Evolutionary conservation across 1,140 invertebrate species (phyloP), one percentile per base, ranked within the genome.

Genomic region (Caerostris extrusa): DNA sequence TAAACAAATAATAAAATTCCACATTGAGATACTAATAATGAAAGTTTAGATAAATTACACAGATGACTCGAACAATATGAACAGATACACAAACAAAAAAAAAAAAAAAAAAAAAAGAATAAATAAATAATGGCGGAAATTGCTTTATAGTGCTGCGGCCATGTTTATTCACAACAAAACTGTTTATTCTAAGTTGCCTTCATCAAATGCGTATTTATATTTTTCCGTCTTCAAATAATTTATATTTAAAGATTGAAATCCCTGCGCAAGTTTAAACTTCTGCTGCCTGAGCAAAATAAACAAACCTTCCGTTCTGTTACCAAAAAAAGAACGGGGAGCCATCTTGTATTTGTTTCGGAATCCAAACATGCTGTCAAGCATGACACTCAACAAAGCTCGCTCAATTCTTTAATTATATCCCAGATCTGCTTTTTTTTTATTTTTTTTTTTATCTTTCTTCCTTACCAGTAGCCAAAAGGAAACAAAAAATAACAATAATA

Each of bases 351-450:
- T 93, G 81, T 57, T 87, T 56, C 61, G 14, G 5, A 56, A 53
- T 34, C 61, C 58, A 93, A 93, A 93, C 91, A 87, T 55, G 83
- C 91, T 93, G 91, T 93, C 91, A 93, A 56, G 61, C 85, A 53
- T 93, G 91, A 93, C 91, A 93, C 82, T 58, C 87, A 93, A 86
- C 91, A 93, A 93, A 93, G 77, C 91, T 14, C 4, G 14, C 61
- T 85, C 77, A 85, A 92, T 71, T 93, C 91, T 91, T 88, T 91
- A 93, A 93, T 93, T 93, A 93, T 71, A 87, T 53, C 12, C 14
- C 10, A 55, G 60, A 71, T 61, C 82, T 67, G n/a, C 82, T 85
- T 85, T 60, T 19, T 71, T 34, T 91, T 69, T 82, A 7, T 61
- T 67, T 34, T 14, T 67, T 19, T 58, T 57, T 50, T 50, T 17